Evolutionary conservation across 2,797 vertebrate species (phyloP).

Genomic region (Hippoglossus hippoglossus): DNA sequence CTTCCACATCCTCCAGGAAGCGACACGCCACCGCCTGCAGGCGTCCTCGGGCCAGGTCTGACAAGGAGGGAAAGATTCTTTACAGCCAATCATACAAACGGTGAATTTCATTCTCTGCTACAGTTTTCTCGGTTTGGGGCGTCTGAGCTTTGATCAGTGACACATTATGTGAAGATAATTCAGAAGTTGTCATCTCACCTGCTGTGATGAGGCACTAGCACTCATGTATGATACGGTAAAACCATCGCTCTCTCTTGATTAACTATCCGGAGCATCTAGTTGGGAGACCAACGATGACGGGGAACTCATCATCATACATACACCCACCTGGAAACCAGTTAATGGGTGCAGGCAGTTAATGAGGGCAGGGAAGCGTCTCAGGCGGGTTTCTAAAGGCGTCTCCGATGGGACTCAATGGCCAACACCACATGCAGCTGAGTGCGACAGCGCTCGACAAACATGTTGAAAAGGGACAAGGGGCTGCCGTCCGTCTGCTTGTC

Average conservation of each 20-base stretch:
- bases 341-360: slow-evolving; percentile 97
- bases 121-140: not conserved
- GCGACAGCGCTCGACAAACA: slow-evolving; percentile 92
- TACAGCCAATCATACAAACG: slow-evolving; percentile 8
- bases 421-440: slow-evolving; percentile 91
- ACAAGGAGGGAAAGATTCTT: slow-evolving; percentile 21
- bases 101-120: not conserved
- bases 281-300: not conserved
- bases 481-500: slow-evolving; percentile 92
- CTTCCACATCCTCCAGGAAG: slow-evolving; percentile 91
- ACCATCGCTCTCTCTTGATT: not conserved
- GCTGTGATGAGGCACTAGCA: not conserved
- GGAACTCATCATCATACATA: slow-evolving; percentile 47
- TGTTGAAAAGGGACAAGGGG: slow-evolving; percentile 90
- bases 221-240: too few species aligned
- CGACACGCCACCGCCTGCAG: slow-evolving; percentile 92
- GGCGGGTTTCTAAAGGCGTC: slow-evolving; percentile 89
- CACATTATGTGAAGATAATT: too few species aligned
- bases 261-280: not conserved
- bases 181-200: not conserved
- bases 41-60: slow-evolving; percentile 94
- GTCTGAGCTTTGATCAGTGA: not conserved
- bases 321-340: slow-evolving; percentile 97
- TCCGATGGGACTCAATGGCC: slow-evolving; percentile 95
- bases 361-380: slow-evolving; percentile 93